These are phyloP conservation scores for Brachyptera risi DNA, from an alignment of 2,888 invertebrate species.

Conservation along the genomic window DNA sequence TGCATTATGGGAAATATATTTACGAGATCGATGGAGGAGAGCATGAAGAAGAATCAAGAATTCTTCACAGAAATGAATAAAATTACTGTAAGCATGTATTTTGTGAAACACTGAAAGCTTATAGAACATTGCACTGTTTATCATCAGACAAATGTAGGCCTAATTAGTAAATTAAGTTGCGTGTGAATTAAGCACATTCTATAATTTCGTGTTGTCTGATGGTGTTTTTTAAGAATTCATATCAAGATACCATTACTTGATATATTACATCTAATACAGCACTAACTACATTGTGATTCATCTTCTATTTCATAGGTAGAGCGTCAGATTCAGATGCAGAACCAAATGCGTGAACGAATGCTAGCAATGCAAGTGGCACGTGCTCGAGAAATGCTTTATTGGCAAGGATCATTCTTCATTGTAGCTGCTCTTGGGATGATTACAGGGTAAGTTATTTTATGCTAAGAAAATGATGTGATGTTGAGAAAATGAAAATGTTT, in stretches of 20 bases:
- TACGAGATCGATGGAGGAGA: conserved; percentile 61
- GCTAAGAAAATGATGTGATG: too few relatives aligned
- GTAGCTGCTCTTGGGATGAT: conserved; percentile 41
- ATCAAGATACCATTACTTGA: too few relatives aligned
- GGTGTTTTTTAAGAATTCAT: too few relatives aligned
- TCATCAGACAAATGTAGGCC: too few relatives aligned
- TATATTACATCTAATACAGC: too few relatives aligned
- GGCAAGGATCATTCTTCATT: conserved; percentile 52
- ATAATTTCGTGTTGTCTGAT: too few relatives aligned
- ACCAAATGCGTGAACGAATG: conserved; percentile 71
- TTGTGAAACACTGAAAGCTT: neutral
- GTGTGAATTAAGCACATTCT: too few relatives aligned
- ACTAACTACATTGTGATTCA: neutral
- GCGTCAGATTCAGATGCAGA: conserved; percentile 74
- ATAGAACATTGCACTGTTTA: too few relatives aligned
- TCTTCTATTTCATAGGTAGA: conserved; percentile 45
- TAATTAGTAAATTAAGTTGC: too few relatives aligned
- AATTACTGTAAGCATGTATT: conserved; percentile 54
- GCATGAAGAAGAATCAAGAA: conserved; percentile 64
- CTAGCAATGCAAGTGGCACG: conserved; percentile 67
- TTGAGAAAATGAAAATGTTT: too few relatives aligned
- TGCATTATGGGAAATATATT: conserved; percentile 57
- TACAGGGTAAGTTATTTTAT: conserved; percentile 36
- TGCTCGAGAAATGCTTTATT: conserved; percentile 67
- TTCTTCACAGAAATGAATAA: conserved; percentile 63